Percentiles rank a stretch among this genome's conserved stretches.
Conservation (phyloP, 2,888 invertebrate species). For the Liopterus haemorrhoidalis region DNA sequence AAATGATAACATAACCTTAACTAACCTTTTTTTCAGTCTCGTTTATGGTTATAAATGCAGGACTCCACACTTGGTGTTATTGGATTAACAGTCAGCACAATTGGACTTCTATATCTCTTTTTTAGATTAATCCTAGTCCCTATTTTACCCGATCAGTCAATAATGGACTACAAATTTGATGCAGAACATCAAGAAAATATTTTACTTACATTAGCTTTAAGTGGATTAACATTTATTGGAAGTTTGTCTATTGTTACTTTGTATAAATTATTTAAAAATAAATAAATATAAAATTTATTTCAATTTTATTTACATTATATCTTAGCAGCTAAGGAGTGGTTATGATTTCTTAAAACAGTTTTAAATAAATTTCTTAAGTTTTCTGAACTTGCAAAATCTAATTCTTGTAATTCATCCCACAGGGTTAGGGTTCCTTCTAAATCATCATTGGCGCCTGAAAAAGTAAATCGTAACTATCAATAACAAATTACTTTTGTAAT, state of each 20-base stretch:
- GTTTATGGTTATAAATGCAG: no score
- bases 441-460: slow-evolving; percentile 50
- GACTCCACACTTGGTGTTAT: slow-evolving; percentile 11
- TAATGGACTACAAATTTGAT: slow-evolving; percentile 16
- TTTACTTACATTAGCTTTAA: slow-evolving; percentile 9
- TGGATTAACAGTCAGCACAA: slow-evolving; percentile 9
- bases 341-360: slow-evolving; percentile 7
- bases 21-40: no score
- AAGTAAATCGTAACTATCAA: slow-evolving; percentile 17
- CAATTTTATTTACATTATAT: neutral
- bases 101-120: slow-evolving; percentile 16
- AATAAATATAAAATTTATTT: no score
- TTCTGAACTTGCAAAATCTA: slow-evolving; percentile 44
- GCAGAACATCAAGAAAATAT: slow-evolving; percentile 13
- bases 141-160: slow-evolving; percentile 8
- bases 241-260: slow-evolving; percentile 11
- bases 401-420: slow-evolving; percentile 49
- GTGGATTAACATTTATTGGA: slow-evolving; percentile 15
- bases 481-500: slow-evolving; percentile 10
- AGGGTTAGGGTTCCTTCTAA: slow-evolving; percentile 45
- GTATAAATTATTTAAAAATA: slow-evolving; percentile 15
- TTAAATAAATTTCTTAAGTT: slow-evolving; percentile 39
- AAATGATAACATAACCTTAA: no score
- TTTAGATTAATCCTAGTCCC: slow-evolving; percentile 12
- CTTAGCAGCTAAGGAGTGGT: slow-evolving; percentile 1